Conservation (phyloP, 2,113 vertebrate species). For the Seriola aureovittata region DNA sequence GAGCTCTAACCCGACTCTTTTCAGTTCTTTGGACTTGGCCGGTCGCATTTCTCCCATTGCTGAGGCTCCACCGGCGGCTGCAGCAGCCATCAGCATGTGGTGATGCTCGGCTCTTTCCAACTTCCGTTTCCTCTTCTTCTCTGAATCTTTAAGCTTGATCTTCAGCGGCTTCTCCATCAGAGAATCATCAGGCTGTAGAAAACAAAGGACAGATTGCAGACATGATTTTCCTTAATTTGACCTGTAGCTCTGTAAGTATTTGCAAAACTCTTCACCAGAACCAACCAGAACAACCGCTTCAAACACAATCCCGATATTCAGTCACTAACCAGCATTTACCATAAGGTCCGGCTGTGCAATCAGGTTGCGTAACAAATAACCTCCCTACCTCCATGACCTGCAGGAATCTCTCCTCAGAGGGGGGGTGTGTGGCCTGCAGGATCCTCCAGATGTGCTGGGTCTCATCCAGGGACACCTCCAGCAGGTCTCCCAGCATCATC, state of each 20-base stretch:
- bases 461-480: constrained; percentile 98
- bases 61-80: constrained; percentile 62
- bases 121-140: constrained; percentile 95
- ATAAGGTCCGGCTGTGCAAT: constrained; percentile 12
- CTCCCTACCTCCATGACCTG: constrained; percentile 94
- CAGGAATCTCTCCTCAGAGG: constrained; percentile 95
- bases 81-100: constrained; percentile 85
- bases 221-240: neutral
- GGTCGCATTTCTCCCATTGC: constrained; percentile 76
- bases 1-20: constrained; percentile 90
- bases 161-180: constrained; percentile 93
- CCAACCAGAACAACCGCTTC: neutral
- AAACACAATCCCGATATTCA: neutral
- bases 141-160: constrained; percentile 93
- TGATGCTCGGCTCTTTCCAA: constrained; percentile 93
- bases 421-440: constrained; percentile 96
- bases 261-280: neutral
- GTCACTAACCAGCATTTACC: neutral
- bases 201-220: neutral
- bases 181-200: constrained; percentile 88
- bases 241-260: neutral
- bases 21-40: constrained; percentile 93
- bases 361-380: constrained; percentile 31
- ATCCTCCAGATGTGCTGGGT: constrained; percentile 99
- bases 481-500: constrained; percentile 97